These are phyloP conservation scores for Patiria miniata DNA, from an alignment of 35 echinoderm and acorn worm species.

Conservation along the genomic window DNA sequence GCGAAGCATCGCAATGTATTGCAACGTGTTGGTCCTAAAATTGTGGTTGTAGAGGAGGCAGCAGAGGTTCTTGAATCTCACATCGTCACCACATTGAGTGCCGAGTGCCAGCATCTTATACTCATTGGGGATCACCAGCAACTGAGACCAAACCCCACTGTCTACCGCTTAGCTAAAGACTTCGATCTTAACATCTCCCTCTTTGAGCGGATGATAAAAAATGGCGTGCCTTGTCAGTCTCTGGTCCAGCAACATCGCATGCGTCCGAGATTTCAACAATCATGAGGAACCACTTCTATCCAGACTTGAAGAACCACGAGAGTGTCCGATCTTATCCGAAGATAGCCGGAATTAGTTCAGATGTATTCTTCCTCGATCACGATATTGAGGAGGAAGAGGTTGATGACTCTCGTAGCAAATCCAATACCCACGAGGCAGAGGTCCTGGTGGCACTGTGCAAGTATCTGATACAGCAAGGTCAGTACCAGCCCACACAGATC, in stretches of 20 bases:
- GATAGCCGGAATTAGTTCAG: constrained; percentile 59
- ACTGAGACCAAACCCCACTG: constrained; percentile 89
- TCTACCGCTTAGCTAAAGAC: constrained; percentile 69
- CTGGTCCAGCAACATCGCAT: constrained; percentile 82
- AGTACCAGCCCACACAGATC: constrained; percentile 46
- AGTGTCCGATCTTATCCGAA: constrained; percentile 48
- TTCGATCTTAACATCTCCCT: constrained; percentile 80
- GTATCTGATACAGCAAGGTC: constrained; percentile 82
- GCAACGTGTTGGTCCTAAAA: constrained; percentile 58
- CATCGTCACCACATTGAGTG: constrained; percentile 76
- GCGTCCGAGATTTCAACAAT: constrained; percentile 82
- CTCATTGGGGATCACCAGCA: constrained; percentile 96
- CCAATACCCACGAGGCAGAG: constrained; percentile 76
- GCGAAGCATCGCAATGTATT: not conserved
- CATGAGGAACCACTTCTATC: constrained; percentile 76
- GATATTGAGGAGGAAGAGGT: constrained; percentile 41
- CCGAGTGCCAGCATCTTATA: constrained; percentile 79
- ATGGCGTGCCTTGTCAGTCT: constrained; percentile 48
- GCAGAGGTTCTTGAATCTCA: constrained; percentile 95
- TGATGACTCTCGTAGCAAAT: constrained; percentile 71
- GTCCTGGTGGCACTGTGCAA: constrained; percentile 63
- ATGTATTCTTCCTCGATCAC: constrained; percentile 82
- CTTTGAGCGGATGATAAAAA: constrained; percentile 89
- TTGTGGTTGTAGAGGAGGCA: constrained; percentile 92
- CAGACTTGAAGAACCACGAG: constrained; percentile 54